Evolutionary conservation across 2,797 vertebrate species (phyloP).

Genomic region (Chaetophractus vellerosus): DNA sequence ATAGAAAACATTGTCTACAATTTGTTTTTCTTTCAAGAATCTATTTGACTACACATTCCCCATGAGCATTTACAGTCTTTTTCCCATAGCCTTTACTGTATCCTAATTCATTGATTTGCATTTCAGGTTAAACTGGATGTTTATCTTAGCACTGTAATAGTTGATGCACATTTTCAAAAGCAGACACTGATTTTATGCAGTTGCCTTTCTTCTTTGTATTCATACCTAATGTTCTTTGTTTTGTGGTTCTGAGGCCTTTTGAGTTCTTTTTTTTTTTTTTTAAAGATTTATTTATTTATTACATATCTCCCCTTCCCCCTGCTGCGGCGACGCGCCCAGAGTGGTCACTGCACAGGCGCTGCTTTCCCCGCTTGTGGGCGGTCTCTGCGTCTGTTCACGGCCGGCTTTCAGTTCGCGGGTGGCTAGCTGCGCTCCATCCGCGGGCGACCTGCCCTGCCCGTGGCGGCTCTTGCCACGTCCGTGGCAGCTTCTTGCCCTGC

Average conservation of each 20-base stretch:
- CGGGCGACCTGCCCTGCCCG: no score
- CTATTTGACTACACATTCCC: neutral
- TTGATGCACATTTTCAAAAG: neutral
- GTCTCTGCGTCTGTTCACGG: no score
- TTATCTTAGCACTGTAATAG: neutral
- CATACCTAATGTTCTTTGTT: neutral
- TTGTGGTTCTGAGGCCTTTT: neutral
- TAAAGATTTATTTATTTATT: no score
- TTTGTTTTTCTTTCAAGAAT: neutral
- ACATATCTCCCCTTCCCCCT: no score
- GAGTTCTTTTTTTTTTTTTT: no score
- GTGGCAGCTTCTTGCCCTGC: no score
- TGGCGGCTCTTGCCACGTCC: no score
- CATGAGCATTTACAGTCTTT: neutral
- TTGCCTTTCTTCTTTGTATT: slow-evolving; percentile 8
- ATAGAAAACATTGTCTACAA: neutral
- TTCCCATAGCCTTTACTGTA: neutral
- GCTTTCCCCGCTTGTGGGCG: no score
- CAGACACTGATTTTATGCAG: neutral
- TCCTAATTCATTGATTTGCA: slow-evolving; percentile 2
- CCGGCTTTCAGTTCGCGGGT: no score
- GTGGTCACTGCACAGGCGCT: no score
- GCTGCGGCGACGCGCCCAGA: no score
- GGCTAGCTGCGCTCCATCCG: no score
- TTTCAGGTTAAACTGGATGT: slow-evolving; percentile 1